phyloP scores from a whole-genome alignment of 2,113 vertebrate species.

The Lanius ludovicianus region DNA sequence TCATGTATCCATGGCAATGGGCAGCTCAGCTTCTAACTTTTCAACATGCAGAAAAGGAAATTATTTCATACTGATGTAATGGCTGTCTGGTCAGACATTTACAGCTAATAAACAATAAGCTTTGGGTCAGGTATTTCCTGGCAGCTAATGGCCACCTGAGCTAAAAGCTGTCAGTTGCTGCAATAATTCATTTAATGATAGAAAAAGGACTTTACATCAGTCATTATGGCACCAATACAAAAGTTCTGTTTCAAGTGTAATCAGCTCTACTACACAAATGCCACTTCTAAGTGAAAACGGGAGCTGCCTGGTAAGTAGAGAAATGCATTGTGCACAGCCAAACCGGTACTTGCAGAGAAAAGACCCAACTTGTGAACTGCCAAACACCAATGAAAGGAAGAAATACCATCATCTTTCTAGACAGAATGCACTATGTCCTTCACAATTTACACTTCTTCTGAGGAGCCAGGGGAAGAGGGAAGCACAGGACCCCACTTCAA shows the following conservation, averaged over 20 bases:
- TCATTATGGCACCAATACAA: not conserved
- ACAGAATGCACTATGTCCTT: not conserved
- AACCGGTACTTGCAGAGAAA: not conserved
- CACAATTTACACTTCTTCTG: not conserved
- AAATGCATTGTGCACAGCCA: not conserved
- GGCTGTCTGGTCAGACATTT: not conserved
- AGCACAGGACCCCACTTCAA: not conserved
- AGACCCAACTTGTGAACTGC: not conserved
- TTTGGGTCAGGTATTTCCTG: slow-evolving; percentile 6
- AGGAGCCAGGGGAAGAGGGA: not conserved
- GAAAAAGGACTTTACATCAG: not conserved
- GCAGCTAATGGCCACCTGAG: not conserved
- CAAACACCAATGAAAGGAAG: not conserved
- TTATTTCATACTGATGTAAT: not conserved
- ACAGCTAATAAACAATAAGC: not conserved
- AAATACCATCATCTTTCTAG: not conserved
- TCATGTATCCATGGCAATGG: not conserved
- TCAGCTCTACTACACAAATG: not conserved
- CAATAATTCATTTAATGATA: not conserved
- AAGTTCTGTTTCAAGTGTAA: not conserved
- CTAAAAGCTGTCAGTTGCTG: not conserved
- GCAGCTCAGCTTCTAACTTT: not conserved
- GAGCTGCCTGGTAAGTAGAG: not conserved
- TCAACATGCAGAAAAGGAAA: not conserved
- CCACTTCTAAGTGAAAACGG: not conserved